Base-by-base conservation (phyloP, 2,888 invertebrate genomes). In the Lasioglossum calceatum region DNA sequence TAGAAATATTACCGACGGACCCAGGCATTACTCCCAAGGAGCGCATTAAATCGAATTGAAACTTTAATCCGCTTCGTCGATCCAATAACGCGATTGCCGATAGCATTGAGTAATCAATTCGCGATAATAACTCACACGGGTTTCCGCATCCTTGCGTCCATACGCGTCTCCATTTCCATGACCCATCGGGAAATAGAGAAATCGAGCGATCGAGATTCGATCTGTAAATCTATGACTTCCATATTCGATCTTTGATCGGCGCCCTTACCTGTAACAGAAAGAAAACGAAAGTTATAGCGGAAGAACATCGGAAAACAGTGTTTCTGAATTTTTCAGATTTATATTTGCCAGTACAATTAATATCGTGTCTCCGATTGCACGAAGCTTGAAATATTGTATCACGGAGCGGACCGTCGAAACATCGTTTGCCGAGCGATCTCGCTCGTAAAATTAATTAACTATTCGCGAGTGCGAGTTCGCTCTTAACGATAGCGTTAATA, bases 181-280 rank as follows among this genome's bases (percentile, higher is more conserved):
- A 39, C 42, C 32, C 36, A 12, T 16, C 71, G 42, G 36, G 70
- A 42, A 70, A 70, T 36, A 23, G 39, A 19, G 54, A 14, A 10
- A 16, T 10, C 50, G n/a, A 44, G 47, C 23, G 50, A 10, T 58
- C 54, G 47, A 12, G 67, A n/a, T 79, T 36, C 72, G 81, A 80
- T 88, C 87, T 32, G 1, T 32, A 32, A 32, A 32, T 32, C 32
- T 54, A n/a, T 10, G 72, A 54, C 67, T 58, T 36, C 39, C 36
- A 64, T 50, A 39, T 64, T 61, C 39, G 77, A 71, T 70, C 64
- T 71, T 80, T 50, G 79, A 80, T 79, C 74, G 44, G 70, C 14
- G n/a, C 72, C 36, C 89, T 90, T 81, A 90, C 90, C 91, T 88
- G 91, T 12, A 86, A 90, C 72, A 74, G 47, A 87, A 81, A 74